phyloP scores from a whole-genome alignment of 2,113 vertebrate species.

The Ceratotherium simum region DNA sequence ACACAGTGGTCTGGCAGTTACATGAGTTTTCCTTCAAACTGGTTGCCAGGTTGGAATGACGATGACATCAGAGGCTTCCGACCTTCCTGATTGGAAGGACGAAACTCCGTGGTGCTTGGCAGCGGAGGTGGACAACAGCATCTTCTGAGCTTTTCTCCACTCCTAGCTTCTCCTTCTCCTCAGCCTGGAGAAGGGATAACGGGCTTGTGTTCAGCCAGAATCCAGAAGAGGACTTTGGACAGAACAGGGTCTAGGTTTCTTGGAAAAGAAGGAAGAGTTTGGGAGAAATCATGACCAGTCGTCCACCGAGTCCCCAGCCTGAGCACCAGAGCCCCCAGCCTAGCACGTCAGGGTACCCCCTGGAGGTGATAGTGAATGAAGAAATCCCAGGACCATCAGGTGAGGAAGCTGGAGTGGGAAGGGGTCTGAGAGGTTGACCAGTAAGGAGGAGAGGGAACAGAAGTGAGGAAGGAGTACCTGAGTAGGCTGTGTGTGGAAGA shows the following conservation, averaged over 20 bases:
- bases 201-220: not conserved
- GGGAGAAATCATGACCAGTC: not conserved
- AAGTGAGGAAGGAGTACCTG: not conserved
- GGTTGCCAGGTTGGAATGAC: constrained; percentile 4
- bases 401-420: not conserved
- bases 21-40: not conserved
- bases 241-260: not conserved
- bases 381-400: not conserved
- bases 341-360: not conserved
- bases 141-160: not conserved
- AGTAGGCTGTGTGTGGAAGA: not conserved
- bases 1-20: not conserved
- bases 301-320: not conserved
- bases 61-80: constrained; percentile 49
- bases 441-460: not conserved
- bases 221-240: not conserved
- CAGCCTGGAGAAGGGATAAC: not conserved
- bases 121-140: not conserved
- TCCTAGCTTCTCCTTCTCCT: not conserved
- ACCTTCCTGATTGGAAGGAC: constrained; percentile 1
- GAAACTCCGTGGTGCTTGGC: not conserved
- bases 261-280: not conserved
- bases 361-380: not conserved
- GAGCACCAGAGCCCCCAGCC: not conserved
- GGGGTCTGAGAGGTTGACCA: not conserved